Conservation (phyloP, 1,140 invertebrate genomes). For the Pogonomyrmex californicus region DNA sequence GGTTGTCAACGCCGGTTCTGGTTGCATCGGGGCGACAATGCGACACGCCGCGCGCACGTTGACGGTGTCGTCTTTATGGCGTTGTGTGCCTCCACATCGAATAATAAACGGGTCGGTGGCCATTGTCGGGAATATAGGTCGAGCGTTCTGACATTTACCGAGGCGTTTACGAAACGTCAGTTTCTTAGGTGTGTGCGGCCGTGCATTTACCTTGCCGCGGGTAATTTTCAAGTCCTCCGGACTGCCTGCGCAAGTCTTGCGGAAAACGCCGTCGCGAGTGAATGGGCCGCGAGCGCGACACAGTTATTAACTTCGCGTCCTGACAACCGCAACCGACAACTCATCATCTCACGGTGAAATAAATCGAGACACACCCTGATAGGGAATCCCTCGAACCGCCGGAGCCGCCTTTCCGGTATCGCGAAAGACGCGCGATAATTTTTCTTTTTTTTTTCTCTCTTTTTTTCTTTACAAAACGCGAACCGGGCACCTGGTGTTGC, state of each 20-base stretch:
- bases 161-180: conserved; percentile 59
- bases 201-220: conserved; percentile 21
- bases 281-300: conserved; percentile 24
- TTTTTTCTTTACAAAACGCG: not conserved
- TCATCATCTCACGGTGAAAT: not conserved
- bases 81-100: conserved; percentile 65
- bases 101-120: conserved; percentile 79
- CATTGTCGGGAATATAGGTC: conserved; percentile 82
- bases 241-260: conserved; percentile 12
- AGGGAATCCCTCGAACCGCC: not conserved
- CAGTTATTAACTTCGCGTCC: conserved; percentile 47
- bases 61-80: conserved; percentile 62
- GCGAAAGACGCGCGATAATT: not conserved
- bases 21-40: not conserved
- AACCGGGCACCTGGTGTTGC: not conserved
- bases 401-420: not conserved
- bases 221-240: conserved; percentile 7
- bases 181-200: not conserved
- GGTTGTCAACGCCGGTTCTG: not conserved
- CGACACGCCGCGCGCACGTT: not conserved
- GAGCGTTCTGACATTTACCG: conserved; percentile 64
- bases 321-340: not conserved
- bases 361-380: conserved; percentile 2
- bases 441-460: not conserved
- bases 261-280: conserved; percentile 7